Percentiles rank a stretch among this genome's conserved stretches.
Evolutionary conservation across 2,113 vertebrate genomes (phyloP).

Genomic region (Corythoichthys haematopterus): DNA sequence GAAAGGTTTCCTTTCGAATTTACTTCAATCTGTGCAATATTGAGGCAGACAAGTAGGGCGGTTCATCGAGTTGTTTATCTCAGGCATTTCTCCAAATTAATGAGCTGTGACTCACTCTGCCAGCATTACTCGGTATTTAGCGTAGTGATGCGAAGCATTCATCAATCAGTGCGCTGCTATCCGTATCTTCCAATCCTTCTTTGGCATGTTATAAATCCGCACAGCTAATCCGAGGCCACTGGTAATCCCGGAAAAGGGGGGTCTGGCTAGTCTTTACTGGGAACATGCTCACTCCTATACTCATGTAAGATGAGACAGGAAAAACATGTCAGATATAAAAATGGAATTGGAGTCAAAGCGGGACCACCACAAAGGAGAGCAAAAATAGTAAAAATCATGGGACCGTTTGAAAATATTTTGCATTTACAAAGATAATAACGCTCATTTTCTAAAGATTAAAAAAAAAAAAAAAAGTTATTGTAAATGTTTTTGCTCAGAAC

Average conservation of each 20-base stretch:
- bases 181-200: slow-evolving; percentile 38
- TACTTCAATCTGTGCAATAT: neutral
- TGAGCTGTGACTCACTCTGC: slow-evolving; percentile 22
- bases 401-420: neutral
- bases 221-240: slow-evolving; percentile 31
- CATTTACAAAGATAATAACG: neutral
- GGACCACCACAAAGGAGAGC: neutral
- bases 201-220: slow-evolving; percentile 25
- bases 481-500: too few relatives aligned
- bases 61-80: neutral
- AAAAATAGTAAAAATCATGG: neutral
- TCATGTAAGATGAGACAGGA: slow-evolving; percentile 14
- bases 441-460: neutral
- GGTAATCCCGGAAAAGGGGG: slow-evolving; percentile 24
- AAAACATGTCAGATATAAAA: neutral
- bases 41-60: neutral
- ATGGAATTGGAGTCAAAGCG: neutral
- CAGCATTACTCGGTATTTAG: slow-evolving; percentile 13
- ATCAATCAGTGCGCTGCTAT: slow-evolving; percentile 25
- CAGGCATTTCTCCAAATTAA: slow-evolving; percentile 4
- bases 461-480: too few relatives aligned
- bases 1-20: neutral
- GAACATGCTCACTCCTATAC: slow-evolving; percentile 12
- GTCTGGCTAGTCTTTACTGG: neutral
- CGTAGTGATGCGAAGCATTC: slow-evolving; percentile 44